Base-by-base conservation (phyloP, 1,140 invertebrate genomes). In the Tetramorium alpestre region DNA sequence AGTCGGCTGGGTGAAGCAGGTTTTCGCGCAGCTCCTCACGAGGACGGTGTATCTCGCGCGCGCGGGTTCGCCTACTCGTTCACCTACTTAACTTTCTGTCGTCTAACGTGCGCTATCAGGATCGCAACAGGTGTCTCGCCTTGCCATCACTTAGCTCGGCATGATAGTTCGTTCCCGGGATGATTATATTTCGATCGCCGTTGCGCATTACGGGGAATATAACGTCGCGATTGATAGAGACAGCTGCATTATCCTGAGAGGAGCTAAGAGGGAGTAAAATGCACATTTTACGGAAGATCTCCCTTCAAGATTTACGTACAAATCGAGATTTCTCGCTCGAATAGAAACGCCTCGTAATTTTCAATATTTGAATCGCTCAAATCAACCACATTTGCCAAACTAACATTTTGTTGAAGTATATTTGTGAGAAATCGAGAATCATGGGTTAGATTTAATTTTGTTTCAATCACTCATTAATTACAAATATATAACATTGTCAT, bases 61-160 rank as follows among this genome's bases (percentile, higher is more conserved):
- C 51, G 51, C 5, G 22, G 33, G 33, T 49, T 78, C 58, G 60
- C 78, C 72, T 56, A 60, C 85, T 81, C 44, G 77, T 44, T 54
- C 56, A 72, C 76, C 87, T 91, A 70, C 85, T 87, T 87, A 89
- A 69, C 86, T 85, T 77, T 85, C 88, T 58, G 75, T 87, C 81
- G 58, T 44, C 16, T 82, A 87, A 72, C n/a, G 81, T 62, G 85
- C 86, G 89, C 88, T 91, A 90, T 93, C 88, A 87, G 88, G 87
- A 88, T 91, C 73, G 93, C 94, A 94, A 94, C 94, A 94, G 93
- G 94, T 94, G 91, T 93, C 92, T 93, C 90, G 91, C 89, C 85
- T 69, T 86, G 49, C 72, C 47, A 88, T 87, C 85, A 86, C 67
- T 86, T 77, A 85, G 25, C 69, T n/a, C 62, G 78, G 38, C 76